Base-by-base conservation (phyloP, 2,888 invertebrate species). In the Tethea ocularis region DNA sequence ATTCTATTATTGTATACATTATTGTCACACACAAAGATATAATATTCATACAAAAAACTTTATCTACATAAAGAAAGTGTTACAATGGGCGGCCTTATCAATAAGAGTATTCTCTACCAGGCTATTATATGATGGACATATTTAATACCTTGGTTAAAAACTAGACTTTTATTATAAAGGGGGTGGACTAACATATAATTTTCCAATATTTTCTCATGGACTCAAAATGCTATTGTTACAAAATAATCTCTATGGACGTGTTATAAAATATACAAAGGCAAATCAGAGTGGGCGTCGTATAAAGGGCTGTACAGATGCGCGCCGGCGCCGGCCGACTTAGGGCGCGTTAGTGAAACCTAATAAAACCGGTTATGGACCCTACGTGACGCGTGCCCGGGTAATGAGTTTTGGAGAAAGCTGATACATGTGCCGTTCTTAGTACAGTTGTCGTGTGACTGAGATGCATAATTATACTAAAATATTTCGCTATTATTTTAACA, bases 391-490 rank as follows among this genome's bases (percentile, higher is more conserved):
- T 89, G 90, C 84, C 75, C 70, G 73, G 69, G 83, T 89, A 91
- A 92, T 91, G 90, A 91, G 89, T 86, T 91, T 90, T 88, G 88
- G 89, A 87, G 91, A 91, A 90, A 88, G 85, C 87, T 66, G 68
- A 70, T 70, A 76, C 80, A 80, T 80, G 79, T 77, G 71, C 73
- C 72, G 75, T 82, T 84, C 82, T 67, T 70, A 57, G 80, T 80
- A 80, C 72, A 59, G 61, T 57, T 61, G 61, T n/a, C 23, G 52
- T 52, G 52, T 46, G 41, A 41, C n/a, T 5, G 38, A 46, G 41
- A 20, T 46, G 20, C 10, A 20, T 46, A 46, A 46, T 46, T 20
- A 10, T 17, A 17, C 6, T n/a, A 7, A 1, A 41, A 41, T 41
- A 41, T 17, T 41, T 17, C 6, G 17, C 6, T 41, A 17, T 41